These are phyloP conservation scores for Phylloscopus whistleri DNA, from an alignment of 2,113 vertebrate species.

Conservation along the genomic window DNA sequence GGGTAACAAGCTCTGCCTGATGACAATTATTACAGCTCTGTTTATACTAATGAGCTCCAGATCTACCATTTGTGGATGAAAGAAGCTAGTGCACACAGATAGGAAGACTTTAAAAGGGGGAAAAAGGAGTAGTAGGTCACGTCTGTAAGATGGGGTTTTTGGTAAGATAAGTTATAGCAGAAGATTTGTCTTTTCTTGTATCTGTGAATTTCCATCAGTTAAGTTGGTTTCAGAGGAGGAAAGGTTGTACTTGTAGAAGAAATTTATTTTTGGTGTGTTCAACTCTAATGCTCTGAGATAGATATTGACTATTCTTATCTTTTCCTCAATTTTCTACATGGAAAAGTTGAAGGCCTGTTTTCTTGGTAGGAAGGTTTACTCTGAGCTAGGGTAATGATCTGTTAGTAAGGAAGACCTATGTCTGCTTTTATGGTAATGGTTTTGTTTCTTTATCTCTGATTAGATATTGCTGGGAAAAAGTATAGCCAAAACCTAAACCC, in stretches of 20 bases:
- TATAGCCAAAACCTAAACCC: background rate
- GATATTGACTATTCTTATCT: accelerated
- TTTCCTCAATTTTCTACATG: accelerated
- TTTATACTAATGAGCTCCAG: background rate
- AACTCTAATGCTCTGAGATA: background rate
- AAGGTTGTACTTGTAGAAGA: accelerated
- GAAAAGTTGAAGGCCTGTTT: background rate
- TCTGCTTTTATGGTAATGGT: background rate
- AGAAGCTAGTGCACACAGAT: background rate
- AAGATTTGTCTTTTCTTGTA: background rate
- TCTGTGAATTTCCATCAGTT: background rate
- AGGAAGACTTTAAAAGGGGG: background rate
- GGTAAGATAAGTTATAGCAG: accelerated
- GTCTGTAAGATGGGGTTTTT: background rate
- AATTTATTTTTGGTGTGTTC: accelerated
- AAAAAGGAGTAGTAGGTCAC: accelerated
- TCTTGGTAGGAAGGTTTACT: background rate
- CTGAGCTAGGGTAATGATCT: background rate
- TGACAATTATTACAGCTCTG: background rate
- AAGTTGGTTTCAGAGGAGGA: background rate
- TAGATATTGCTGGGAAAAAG: background rate
- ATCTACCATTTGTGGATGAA: background rate
- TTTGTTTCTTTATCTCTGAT: background rate
- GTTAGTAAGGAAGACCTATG: background rate
- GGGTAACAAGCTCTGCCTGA: background rate